These are phyloP conservation scores for Zaprionus kolodkinae DNA, from an alignment of 1,140 invertebrate genomes.

Conservation along the genomic window DNA sequence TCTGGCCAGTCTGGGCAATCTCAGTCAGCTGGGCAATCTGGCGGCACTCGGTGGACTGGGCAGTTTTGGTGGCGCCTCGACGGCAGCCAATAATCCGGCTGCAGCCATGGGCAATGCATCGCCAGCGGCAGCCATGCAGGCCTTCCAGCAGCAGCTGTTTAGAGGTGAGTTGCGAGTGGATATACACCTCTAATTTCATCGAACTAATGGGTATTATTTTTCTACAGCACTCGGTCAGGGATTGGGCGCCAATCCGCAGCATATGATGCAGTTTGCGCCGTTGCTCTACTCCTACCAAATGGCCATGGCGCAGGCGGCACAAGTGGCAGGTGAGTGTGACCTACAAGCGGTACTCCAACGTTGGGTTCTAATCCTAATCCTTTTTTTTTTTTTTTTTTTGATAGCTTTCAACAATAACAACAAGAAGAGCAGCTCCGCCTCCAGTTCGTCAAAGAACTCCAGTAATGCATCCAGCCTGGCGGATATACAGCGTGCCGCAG, in stretches of 20 bases:
- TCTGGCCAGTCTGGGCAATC: constrained; percentile 72
- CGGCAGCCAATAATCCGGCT: constrained; percentile 85
- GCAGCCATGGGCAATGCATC: constrained; percentile 82
- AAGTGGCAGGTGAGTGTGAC: constrained; percentile 85
- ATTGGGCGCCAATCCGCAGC: constrained; percentile 87
- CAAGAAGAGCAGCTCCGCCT: constrained; percentile 77
- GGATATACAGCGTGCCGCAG: constrained; percentile 92
- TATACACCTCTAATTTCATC: background rate
- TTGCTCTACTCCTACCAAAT: constrained; percentile 94
- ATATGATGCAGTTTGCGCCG: constrained; percentile 93
- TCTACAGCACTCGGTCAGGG: constrained; percentile 75
- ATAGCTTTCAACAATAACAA: constrained; percentile 77
- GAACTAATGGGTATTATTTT: background rate
- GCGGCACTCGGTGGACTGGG: constrained; percentile 74
- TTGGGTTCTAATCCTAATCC: background rate
- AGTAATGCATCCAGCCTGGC: constrained; percentile 87
- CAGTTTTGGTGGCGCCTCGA: constrained; percentile 81
- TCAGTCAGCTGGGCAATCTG: constrained; percentile 82
- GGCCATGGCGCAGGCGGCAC: constrained; percentile 90
- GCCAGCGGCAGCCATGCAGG: constrained; percentile 89
- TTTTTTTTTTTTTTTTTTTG: background rate
- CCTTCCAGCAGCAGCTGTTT: constrained; percentile 90
- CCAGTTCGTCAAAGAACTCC: constrained; percentile 79
- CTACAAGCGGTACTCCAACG: background rate
- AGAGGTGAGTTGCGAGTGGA: constrained; percentile 86